Conservation (phyloP, 2,797 vertebrate genomes). For the Ptychadena robeensis region DNA sequence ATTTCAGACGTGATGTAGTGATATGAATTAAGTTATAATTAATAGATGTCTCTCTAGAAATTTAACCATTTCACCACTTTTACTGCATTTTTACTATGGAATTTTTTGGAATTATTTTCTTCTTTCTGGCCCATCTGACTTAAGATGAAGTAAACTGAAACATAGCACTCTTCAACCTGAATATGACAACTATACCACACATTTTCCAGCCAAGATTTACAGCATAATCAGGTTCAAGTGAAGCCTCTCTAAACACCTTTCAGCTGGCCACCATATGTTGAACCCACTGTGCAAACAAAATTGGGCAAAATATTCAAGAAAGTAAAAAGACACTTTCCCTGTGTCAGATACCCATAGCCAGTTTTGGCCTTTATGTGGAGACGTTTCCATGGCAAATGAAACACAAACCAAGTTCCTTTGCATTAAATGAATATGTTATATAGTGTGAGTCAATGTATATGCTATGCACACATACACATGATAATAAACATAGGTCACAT, state of each 20-base stretch:
- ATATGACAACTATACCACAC: conserved; percentile 16
- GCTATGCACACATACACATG: not conserved
- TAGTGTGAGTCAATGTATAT: conserved; percentile 33
- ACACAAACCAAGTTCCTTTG: conserved; percentile 43
- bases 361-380: conserved; percentile 35
- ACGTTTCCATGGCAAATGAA: conserved; percentile 34
- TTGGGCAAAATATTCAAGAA: conserved; percentile 40
- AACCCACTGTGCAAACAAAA: conserved; percentile 36
- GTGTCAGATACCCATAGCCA: conserved; percentile 10
- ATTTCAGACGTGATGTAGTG: too few species aligned
- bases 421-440: conserved; percentile 24
- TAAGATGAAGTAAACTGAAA: conserved; percentile 18
- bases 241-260: conserved; percentile 37
- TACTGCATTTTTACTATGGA: too few species aligned
- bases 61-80: too few species aligned
- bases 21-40: too few species aligned
- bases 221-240: conserved; percentile 14
- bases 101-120: not conserved
- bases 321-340: conserved; percentile 22
- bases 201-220: conserved; percentile 26
- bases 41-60: too few species aligned
- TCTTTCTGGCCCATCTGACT: conserved; percentile 14
- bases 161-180: conserved; percentile 15
- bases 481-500: conserved; percentile 42
- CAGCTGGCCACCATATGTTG: conserved; percentile 56